Evolutionary conservation across 2,888 invertebrate genomes (phyloP).

Genomic region (Gryllus longicercus): DNA sequence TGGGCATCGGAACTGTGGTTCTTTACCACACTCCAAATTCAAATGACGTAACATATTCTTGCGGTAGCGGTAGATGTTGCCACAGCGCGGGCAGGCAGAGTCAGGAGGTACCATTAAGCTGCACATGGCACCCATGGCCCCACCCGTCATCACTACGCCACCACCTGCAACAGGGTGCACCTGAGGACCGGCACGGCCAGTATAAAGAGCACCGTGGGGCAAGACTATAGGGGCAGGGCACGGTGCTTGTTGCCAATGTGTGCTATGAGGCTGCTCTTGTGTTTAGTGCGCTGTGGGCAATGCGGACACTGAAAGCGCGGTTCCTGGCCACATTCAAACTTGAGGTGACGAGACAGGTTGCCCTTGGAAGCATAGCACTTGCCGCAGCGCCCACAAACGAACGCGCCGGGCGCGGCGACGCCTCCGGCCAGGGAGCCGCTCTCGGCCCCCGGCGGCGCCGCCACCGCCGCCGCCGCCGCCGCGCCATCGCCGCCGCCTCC

Average conservation of each 20-base stretch:
- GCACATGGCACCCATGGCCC: too few relatives aligned
- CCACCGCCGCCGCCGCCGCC: too few relatives aligned
- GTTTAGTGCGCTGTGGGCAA: conserved; percentile 20
- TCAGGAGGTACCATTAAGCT: too few relatives aligned
- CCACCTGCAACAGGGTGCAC: too few relatives aligned
- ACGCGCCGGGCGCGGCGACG: not conserved
- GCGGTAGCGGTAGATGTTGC: conserved; percentile 43
- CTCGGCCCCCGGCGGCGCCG: not conserved
- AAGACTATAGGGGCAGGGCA: not conserved
- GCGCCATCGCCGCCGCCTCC: too few relatives aligned
- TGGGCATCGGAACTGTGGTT: conserved; percentile 48
- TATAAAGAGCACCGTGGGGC: not conserved
- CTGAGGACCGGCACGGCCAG: too few relatives aligned
- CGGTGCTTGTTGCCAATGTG: conserved; percentile 34
- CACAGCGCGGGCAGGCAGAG: conserved; percentile 42
- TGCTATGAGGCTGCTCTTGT: conserved; percentile 20
- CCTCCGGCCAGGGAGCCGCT: not conserved
- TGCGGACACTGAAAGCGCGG: conserved; percentile 23
- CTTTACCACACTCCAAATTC: conserved; percentile 47
- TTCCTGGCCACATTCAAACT: conserved; percentile 21
- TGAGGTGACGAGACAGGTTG: conserved; percentile 21
- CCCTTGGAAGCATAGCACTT: not conserved
- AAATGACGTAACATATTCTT: conserved; percentile 45
- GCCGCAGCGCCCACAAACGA: not conserved
- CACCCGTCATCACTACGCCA: too few relatives aligned